Base-by-base conservation (phyloP, 35 echinoderm and acorn worm genomes). In the Amphiura filiformis region DNA sequence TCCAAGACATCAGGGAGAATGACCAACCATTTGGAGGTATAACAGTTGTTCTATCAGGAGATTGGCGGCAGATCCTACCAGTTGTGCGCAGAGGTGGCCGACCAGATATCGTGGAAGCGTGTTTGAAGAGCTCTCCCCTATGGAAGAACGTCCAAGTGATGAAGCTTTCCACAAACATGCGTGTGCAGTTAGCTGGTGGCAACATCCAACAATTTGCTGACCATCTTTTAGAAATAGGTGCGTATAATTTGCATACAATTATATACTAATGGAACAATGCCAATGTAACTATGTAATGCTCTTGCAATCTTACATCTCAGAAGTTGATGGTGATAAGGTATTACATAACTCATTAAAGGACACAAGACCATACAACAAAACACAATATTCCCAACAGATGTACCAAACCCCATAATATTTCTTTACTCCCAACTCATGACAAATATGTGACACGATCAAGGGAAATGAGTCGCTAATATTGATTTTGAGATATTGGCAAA, bases 1-100 rank as follows among this genome's bases (percentile, higher is more conserved):
- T 89, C 12, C 42, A 42, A 39, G 87, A 81, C 26, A 61, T 89
- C 13, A 41, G 28, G 34, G n/a, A n/a, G 23, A 64, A 17, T 23
- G 41, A 89, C 34, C 44, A 38, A 39, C 87, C 78, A 33, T 89
- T 89, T 70, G 78, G 86, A 34, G 39, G 40, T 13, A 75, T 61
- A 0, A 15, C 80, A 47, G 4, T 47, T 47, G 41, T n/a, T 47
- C 41, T 47, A 9, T 4, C 39, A 34, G 87, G 87, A 56, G 87
- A 89, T 32, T 81, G 40, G 32, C 77, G 86, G 11, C 87, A 88
- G 40, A 61, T 88, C 9, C 78, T 88, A 22, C 76, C 87, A 35
- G 87, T 88, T 1, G 57, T 88, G 9, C 87, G 38, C 34, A 80
- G 44, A 34, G 87, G 36, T 32, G 20, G 44, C 7, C 36, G 39